phyloP scores from a whole-genome alignment of 2,797 vertebrate genomes.

The Leuciscus waleckii region DNA sequence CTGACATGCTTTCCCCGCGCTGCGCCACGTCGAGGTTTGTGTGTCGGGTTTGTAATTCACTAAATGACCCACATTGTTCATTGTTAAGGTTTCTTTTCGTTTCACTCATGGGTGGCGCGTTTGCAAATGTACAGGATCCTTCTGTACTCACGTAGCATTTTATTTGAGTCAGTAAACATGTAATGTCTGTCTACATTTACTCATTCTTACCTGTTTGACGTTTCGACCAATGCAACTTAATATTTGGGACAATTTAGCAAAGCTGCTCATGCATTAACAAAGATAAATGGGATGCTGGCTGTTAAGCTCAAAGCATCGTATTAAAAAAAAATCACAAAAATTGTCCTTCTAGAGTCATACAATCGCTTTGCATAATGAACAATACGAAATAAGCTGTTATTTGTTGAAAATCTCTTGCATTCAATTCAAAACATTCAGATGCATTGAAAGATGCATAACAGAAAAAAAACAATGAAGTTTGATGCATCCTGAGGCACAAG shows the following conservation, averaged over 20 bases:
- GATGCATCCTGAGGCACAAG: not conserved
- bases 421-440: constrained; percentile 2
- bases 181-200: not conserved
- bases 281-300: not conserved
- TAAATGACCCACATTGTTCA: constrained; percentile 8
- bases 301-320: not conserved
- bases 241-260: not conserved
- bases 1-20: not conserved
- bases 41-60: not conserved
- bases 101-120: not conserved
- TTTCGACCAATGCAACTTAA: not conserved
- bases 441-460: not conserved
- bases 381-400: not conserved
- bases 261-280: not conserved
- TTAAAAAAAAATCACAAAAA: not conserved
- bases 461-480: not conserved
- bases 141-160: not conserved
- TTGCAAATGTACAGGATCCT: not conserved
- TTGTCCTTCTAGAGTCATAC: not conserved
- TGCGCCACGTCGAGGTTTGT: not conserved
- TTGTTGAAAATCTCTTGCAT: not conserved
- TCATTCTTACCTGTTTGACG: not conserved
- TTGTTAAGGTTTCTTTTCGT: not conserved
- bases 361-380: not conserved
- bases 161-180: not conserved